Percentiles rank a stretch among this genome's conserved stretches.
Evolutionary conservation across 2,797 vertebrate species (phyloP).

Genomic region (Tapirus indicus): DNA sequence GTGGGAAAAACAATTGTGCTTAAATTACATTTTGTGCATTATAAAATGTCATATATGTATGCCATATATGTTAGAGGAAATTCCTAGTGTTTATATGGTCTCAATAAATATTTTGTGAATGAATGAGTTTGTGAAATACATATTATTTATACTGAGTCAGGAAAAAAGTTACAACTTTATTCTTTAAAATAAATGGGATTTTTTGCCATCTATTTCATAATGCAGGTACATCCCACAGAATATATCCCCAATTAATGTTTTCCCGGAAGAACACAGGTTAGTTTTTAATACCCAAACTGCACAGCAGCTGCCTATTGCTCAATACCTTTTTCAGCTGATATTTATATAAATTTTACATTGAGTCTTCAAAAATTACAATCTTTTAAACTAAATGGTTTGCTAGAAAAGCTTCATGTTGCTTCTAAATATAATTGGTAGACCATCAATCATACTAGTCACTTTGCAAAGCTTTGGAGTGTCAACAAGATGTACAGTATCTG

Average conservation of each 20-base stretch:
- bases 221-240: neutral
- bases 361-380: neutral
- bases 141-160: slow-evolving; percentile 64
- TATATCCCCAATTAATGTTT: too few relatives aligned
- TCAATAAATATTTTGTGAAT: slow-evolving; percentile 61
- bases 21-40: neutral
- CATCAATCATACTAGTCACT: neutral
- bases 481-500: neutral
- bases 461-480: neutral
- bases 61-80: neutral
- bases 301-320: neutral
- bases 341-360: neutral
- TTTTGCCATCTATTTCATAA: neutral
- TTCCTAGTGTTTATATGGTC: neutral
- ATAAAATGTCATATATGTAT: neutral
- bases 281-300: neutral
- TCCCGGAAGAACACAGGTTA: too few relatives aligned
- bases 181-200: neutral
- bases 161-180: neutral
- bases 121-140: slow-evolving; percentile 59
- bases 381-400: neutral
- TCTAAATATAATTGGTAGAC: neutral
- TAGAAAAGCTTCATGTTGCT: neutral
- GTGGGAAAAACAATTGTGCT: neutral
- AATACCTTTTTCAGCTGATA: neutral